Evolutionary conservation across 2,888 invertebrate species (phyloP), one percentile per base, ranked within the genome.

Genomic region (Atherix ibis): DNA sequence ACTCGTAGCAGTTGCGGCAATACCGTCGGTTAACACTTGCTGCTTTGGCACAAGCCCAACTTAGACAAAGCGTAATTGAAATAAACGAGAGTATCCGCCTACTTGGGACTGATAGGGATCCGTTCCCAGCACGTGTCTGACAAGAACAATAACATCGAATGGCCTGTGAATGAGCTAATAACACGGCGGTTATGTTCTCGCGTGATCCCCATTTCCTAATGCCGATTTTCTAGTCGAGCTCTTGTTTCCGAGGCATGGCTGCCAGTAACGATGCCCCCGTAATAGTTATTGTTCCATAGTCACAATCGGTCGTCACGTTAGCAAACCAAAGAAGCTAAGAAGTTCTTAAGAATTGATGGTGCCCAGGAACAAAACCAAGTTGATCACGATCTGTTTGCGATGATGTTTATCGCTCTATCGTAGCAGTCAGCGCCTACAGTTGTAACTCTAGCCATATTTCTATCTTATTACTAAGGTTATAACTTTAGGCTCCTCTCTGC

Each of bases 11-110:
- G n/a, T n/a, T n/a, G n/a, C n/a, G n/a, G n/a, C n/a, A n/a, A n/a
- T n/a, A n/a, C n/a, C n/a, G n/a, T n/a, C n/a, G n/a, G n/a, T n/a
- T n/a, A n/a, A n/a, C n/a, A n/a, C n/a, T n/a, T n/a, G n/a, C n/a
- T n/a, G n/a, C n/a, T n/a, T n/a, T n/a, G n/a, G n/a, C n/a, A n/a
- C n/a, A n/a, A n/a, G n/a, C n/a, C n/a, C n/a, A n/a, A 27, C 27
- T 34, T 39, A 32, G 39, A 37, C 37, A 33, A 40, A 37, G 40
- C 37, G 27, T 40, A 40, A 40, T 40, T 40, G 37, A 40, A 40
- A 40, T 40, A 37, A 40, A 37, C 40, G 37, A 40, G 32, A 35
- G 37, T 37, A 37, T 35, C 40, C 40, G 37, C 40, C 40, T 35
- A 40, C 40, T 34, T 25, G 32, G 30, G 36, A 16, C 36, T 31